These are phyloP conservation scores for Solen grandis DNA, from an alignment of 1,140 invertebrate genomes.

Conservation along the genomic window DNA sequence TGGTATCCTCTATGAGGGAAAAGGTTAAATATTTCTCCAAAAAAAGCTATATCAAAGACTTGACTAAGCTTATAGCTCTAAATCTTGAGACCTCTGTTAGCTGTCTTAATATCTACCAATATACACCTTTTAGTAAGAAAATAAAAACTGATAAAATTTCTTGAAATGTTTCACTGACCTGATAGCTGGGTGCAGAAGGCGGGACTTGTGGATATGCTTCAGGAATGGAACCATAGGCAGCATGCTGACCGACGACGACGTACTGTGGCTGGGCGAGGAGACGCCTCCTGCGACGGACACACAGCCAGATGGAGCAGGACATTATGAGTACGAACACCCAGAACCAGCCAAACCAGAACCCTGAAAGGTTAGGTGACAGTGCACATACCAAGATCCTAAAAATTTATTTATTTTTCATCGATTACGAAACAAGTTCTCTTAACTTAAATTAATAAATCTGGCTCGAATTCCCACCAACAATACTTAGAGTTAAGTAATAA, in stretches of 20 bases:
- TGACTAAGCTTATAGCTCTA: neutral
- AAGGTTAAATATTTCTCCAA: no score
- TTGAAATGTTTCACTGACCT: slow-evolving; percentile 16
- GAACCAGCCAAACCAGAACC: slow-evolving; percentile 42
- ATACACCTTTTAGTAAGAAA: slow-evolving; percentile 1
- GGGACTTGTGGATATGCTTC: neutral
- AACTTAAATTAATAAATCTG: no score
- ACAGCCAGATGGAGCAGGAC: slow-evolving; percentile 25
- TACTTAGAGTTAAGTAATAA: no score
- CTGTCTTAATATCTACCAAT: neutral
- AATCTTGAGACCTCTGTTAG: neutral
- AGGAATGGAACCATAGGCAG: slow-evolving; percentile 16
- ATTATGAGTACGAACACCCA: slow-evolving; percentile 18
- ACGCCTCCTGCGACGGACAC: slow-evolving; percentile 22
- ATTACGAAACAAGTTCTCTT: no score
- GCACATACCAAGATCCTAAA: no score
- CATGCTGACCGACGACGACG: slow-evolving; percentile 12
- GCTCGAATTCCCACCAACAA: no score
- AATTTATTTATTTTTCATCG: no score
- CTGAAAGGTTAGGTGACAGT: no score
- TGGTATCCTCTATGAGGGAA: no score
- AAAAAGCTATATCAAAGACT: neutral
- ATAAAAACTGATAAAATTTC: slow-evolving; percentile 1
- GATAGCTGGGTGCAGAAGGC: slow-evolving; percentile 23
- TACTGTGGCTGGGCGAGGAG: slow-evolving; percentile 9